Evolutionary conservation across 2,113 vertebrate genomes (phyloP), one percentile per base, ranked within the genome.

Genomic region (Procavia capensis): DNA sequence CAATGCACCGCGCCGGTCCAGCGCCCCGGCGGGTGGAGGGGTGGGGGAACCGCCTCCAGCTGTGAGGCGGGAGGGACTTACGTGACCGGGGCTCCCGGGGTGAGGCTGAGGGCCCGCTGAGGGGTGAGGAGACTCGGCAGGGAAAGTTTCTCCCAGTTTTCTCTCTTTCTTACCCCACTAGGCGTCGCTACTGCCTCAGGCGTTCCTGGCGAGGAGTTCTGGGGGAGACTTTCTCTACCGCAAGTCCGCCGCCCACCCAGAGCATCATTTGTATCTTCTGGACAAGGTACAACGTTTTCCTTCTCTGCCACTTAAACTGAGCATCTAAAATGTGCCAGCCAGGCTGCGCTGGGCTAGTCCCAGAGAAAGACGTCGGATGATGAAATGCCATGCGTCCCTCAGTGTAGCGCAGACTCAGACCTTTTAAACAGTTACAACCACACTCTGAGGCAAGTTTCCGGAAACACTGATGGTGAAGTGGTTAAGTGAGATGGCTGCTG

Each of bases 1-100:
- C 98, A 98, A 97, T 98, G 98, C 98, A 93, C 94, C 97, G 98
- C 97, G 97, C 82, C 88, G 88, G 72, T 81, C 85, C 34, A 45
- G 84, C 88, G 86, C 74, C 86, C 19, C 68, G 0, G 57, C 54
- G 36, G 79, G 82, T n/a, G n/a, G 81, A 66, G 16, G 7, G 91
- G 80, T 66, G 36, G 90, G 34, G 68, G 87, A 29, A 39, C 84
- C 81, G 96, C 96, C 97, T 96, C 96, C 85, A 45, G 94, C 95
- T 70, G 45, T 68, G 95, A 61, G 17, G 83, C 59, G n/a, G 22
- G 82, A 3, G 13, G 34, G 29, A 3, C 47, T 63, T 95, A 93
- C 82, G 91, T 95, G 96, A 68, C 82, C 19, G 20, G 27, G 79
- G 14, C 34, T 13, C 64, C 50, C 2, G 0, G 4, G 66, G 57